Evolutionary conservation across 2,888 invertebrate species (phyloP), one percentile per base, ranked within the genome.

Genomic region (Mesopsocus fuscifrons): DNA sequence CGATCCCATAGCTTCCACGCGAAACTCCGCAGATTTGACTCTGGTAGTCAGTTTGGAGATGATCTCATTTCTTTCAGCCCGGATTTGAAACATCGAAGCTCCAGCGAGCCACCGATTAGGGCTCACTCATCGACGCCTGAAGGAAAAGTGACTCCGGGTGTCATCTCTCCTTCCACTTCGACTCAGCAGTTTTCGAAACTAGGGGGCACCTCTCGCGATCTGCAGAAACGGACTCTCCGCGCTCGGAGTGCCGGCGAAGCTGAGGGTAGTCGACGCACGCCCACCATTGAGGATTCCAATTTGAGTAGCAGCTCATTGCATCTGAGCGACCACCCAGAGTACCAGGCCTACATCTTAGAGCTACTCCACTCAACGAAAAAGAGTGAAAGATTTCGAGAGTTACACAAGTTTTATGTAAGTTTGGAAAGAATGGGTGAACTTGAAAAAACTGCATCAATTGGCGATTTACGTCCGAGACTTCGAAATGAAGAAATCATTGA

Each of bases 351-450:
- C 52, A 64, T 80, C 35, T 60, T 68, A 22, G 77, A 77, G 50
- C 61, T 78, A 53, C 59, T 74, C 52, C 70, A 74, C 44, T 68
- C 75, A 2, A 72, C 73, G 50, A 67, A 68, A 42, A 76, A 75
- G 57, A 83, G 82, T 0, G 79, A 79, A 45, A 70, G 81, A 47
- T 92, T 91, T 59, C 72, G 77, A 41, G 87, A 88, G 52, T 65
- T 92, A 1, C 82, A 83, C 55, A 74, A 78, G 44, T 85, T 91
- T 57, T 92, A 89, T 57, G 68, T 75, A 23, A 83, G 80, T 49
- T 66, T 92, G 47, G 89, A 89, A 60, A 71, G 87, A 52, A 77
- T 91, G 41, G 80, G 79, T 0, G 75, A 85, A 53, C 59, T 89
- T 44, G 88, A 89, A 61, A 72, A 72, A 50, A 74, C 77, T 1